Percentiles rank a stretch among this genome's conserved stretches.
phyloP scores from a whole-genome alignment of 2,888 invertebrate genomes.

The Oligia fasciuncula region DNA sequence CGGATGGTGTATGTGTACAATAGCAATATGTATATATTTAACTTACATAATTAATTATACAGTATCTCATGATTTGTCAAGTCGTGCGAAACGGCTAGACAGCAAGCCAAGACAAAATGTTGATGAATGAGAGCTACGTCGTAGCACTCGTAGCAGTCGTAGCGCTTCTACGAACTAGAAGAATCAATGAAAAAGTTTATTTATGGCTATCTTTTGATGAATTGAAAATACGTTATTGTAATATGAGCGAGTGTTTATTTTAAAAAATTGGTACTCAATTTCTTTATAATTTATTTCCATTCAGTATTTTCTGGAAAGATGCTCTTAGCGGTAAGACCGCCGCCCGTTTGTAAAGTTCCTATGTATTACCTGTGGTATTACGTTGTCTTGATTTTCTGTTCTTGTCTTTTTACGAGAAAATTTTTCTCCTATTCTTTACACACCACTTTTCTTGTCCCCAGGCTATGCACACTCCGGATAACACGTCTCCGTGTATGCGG shows the following conservation, averaged over 20 bases:
- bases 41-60: too few relatives aligned
- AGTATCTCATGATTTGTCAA: background rate
- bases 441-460: slow-evolving; percentile 79
- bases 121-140: slow-evolving; percentile 25
- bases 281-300: background rate
- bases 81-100: background rate
- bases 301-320: background rate
- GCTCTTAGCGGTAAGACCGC: too few relatives aligned
- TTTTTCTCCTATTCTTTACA: slow-evolving; percentile 3
- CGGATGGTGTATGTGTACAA: too few relatives aligned
- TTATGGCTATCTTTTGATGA: background rate
- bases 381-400: background rate
- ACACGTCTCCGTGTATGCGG: slow-evolving; percentile 92
- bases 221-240: too few relatives aligned
- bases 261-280: background rate
- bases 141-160: slow-evolving; percentile 38
- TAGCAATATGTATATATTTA: too few relatives aligned
- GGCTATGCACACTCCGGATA: slow-evolving; percentile 97
- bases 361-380: too few relatives aligned
- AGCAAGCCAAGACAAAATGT: background rate
- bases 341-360: too few relatives aligned
- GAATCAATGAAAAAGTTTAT: background rate
- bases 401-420: background rate
- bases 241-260: background rate
- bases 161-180: slow-evolving; percentile 15